Base-by-base conservation (phyloP, 2,888 invertebrate species). In the Tenthredo scrophulariae region DNA sequence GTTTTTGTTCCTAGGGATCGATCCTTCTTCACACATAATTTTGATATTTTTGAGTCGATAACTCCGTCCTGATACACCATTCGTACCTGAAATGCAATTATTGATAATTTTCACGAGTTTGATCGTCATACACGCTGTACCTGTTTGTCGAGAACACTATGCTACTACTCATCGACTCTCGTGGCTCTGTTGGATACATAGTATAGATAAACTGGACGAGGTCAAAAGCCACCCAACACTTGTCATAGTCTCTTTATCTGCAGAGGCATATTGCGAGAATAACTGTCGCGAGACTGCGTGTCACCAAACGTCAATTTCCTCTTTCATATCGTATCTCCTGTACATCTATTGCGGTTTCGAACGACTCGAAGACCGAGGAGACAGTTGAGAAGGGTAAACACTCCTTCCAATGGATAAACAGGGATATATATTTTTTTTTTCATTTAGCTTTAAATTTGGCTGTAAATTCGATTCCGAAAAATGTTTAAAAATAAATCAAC, bases 271-370 rank as follows among this genome's bases (percentile, higher is more conserved):
- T 67, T 67, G 67, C 26, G 22, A 26, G 22, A 67, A 26, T 26
- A 33, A 15, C 10, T 46, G 13, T 22, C 18, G 33, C 67, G 67
- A 67, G 67, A 67, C 67, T 67, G 67, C 67, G 33, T 67, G 67
- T 67, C 67, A 67, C 67, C 67, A 18, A 67, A 33, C 29, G 67
- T 67, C 67, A 18, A 67, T 33, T 67, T 67, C 67, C 29, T 33
- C 18, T 26, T 67, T 15, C 46, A 3, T 46, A 15, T 46, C 46
- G 0, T 43, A 43, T 43, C 43, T 43, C 10, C 43, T 10, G 0
- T 43, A 13, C 13, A 13, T 13, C 13, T 10, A 43, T 40, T 50
- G 15, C 18, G 33, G 5, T n/a, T n/a, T 18, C 5, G 0, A n/a
- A 18, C 18, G n/a, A 50, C 18, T 18, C 18, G n/a, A 50, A 50